phyloP scores from a whole-genome alignment of 1,140 invertebrate species.

The Microplitis demolitor region DNA sequence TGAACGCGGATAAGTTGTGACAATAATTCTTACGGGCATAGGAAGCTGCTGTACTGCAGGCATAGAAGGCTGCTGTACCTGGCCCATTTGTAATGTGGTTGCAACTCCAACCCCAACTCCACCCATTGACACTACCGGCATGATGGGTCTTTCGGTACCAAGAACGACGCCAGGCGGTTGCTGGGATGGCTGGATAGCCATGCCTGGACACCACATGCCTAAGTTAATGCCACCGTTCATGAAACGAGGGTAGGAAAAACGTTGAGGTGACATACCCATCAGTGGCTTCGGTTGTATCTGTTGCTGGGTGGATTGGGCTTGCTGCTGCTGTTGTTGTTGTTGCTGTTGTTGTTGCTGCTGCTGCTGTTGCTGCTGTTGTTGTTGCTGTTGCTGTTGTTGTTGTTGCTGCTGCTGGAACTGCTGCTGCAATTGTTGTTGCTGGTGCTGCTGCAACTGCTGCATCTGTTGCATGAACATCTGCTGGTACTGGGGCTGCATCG shows the following conservation, averaged over 20 bases:
- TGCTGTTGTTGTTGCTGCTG: slow-evolving; percentile 50
- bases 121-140: slow-evolving; percentile 64
- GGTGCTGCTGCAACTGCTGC: slow-evolving; percentile 38
- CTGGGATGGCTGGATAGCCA: slow-evolving; percentile 49
- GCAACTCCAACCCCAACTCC: slow-evolving; percentile 48
- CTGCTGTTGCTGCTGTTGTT: slow-evolving; percentile 56
- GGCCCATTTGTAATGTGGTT: slow-evolving; percentile 52
- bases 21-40: slow-evolving; percentile 48
- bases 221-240: background rate
- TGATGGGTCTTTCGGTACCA: slow-evolving; percentile 60
- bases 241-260: background rate
- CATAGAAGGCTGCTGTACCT: slow-evolving; percentile 56
- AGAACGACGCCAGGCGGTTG: slow-evolving; percentile 56
- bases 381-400: slow-evolving; percentile 40
- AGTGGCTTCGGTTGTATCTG: slow-evolving; percentile 65
- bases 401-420: slow-evolving; percentile 32
- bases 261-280: slow-evolving; percentile 56
- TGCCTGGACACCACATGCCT: slow-evolving; percentile 37
- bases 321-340: slow-evolving; percentile 55
- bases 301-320: slow-evolving; percentile 53
- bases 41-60: slow-evolving; percentile 61
- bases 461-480: slow-evolving; percentile 38
- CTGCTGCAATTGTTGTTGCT: slow-evolving; percentile 33
- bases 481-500: slow-evolving; percentile 51
- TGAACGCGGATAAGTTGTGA: background rate